Base-by-base conservation (phyloP, 2,113 vertebrate species). In the Capreolus pygargus region DNA sequence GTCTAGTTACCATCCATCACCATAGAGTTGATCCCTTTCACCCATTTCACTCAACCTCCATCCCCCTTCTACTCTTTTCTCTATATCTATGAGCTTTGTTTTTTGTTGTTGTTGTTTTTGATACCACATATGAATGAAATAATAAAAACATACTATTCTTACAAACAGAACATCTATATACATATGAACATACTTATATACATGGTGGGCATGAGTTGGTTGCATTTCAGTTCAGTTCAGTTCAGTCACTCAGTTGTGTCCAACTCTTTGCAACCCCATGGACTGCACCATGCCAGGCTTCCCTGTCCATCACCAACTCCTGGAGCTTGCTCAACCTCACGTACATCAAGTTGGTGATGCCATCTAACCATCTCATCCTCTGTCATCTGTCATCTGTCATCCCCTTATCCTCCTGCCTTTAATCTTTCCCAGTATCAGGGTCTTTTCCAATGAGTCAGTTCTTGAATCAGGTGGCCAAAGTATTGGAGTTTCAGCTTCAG, bases 371-470 rank as follows among this genome's bases (percentile, higher is more conserved):
- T 70, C 19, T 70, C 67, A 70, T 70, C n/a, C 67, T 70, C 67
- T 39, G 67, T 39, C 5, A 0, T 23, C 67, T n/a, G n/a, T n/a
- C n/a, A n/a, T 70, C 67, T 39, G 67, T 39, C 5, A 0, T 23
- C 67, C 67, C n/a, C 67, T 36, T 70, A 19, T 70, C 67, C 10
- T 70, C 67, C n/a, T 12, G 9, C n/a, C 67, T 70, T 70, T 4
- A 36, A 23, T 70, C 9, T 23, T 70, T 70, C 67, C 67, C 19
- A 70, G 67, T 10, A 70, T 23, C n/a, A 23, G 67, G 19, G n/a
- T 39, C 67, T 70, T 70, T 70, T 70, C 67, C 67, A 70, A 1
- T 70, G 19, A 70, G n/a, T 36, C 67, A 70, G 67, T 12, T 70
- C n/a, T 70, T 23, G 2, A 10, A 70, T 70, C 67, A 39, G 67